Conservation (phyloP, 2,888 invertebrate genomes). For the Dynastes grantii region DNA sequence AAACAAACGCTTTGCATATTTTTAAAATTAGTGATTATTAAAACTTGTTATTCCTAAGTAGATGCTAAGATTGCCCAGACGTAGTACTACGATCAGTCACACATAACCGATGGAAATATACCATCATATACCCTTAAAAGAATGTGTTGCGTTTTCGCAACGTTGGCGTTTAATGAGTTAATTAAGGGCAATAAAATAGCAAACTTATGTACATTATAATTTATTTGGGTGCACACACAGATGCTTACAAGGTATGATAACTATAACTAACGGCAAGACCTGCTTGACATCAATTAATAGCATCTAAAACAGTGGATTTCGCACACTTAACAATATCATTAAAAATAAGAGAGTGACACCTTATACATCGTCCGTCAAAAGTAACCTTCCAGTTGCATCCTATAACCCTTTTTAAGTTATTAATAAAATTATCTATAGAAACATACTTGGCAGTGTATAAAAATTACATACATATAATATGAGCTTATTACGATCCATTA, state of each 20-base stretch:
- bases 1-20: too few relatives aligned
- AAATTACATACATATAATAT: conserved; percentile 5
- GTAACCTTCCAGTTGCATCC: conserved; percentile 1
- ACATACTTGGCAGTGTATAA: conserved; percentile 34
- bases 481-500: not conserved
- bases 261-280: conserved; percentile 69
- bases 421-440: conserved; percentile 10
- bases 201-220: conserved; percentile 41
- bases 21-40: too few relatives aligned
- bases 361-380: conserved; percentile 26
- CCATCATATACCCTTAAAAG: too few relatives aligned
- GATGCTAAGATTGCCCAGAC: too few relatives aligned
- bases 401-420: not conserved
- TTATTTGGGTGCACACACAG: conserved; percentile 62
- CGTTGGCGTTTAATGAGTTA: too few relatives aligned
- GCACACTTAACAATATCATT: conserved; percentile 58
- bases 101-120: too few relatives aligned
- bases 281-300: conserved; percentile 69
- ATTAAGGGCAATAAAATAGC: not conserved
- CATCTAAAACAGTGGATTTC: conserved; percentile 63
- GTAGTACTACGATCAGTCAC: too few relatives aligned
- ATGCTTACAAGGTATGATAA: conserved; percentile 64
- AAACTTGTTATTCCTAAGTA: too few relatives aligned
- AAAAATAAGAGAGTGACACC: conserved; percentile 31
- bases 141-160: too few relatives aligned